phyloP scores from a whole-genome alignment of 2,113 vertebrate species.

The Oryzias javanicus region DNA sequence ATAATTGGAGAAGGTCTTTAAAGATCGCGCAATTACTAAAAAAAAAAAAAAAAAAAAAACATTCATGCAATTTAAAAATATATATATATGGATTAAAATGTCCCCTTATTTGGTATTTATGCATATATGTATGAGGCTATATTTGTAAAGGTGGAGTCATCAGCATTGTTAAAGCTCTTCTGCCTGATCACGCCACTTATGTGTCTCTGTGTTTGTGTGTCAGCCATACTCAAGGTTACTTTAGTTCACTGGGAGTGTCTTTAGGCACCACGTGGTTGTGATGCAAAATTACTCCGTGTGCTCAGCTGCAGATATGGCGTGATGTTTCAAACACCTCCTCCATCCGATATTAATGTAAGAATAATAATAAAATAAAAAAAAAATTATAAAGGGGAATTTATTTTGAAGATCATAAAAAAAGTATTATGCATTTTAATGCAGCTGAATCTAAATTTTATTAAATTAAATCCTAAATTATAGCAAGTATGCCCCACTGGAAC shows the following conservation, averaged over 20 bases:
- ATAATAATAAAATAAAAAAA: not conserved
- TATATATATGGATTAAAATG: too few relatives aligned
- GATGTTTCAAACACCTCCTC: conserved; percentile 19
- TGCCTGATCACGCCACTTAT: not conserved
- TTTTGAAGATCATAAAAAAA: not conserved
- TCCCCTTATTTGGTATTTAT: too few relatives aligned
- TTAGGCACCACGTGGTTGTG: conserved; percentile 54
- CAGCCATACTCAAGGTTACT: conserved; percentile 68
- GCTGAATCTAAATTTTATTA: too few relatives aligned
- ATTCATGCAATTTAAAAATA: too few relatives aligned
- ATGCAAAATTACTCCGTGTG: conserved; percentile 48
- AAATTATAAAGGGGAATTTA: not conserved
- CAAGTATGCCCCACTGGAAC: too few relatives aligned
- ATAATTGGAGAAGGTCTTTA: too few relatives aligned
- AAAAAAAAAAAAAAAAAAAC: too few relatives aligned
- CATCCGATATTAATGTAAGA: not conserved
- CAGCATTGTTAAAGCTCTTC: not conserved
- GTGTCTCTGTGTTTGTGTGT: conserved; percentile 18
- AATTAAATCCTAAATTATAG: too few relatives aligned
- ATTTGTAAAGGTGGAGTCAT: too few relatives aligned
- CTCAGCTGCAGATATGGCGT: conserved; percentile 45
- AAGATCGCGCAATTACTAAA: too few relatives aligned
- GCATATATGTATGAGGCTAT: too few relatives aligned
- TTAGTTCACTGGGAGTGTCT: conserved; percentile 64
- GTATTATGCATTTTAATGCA: too few relatives aligned